phyloP scores from a whole-genome alignment of 2,113 vertebrate species.

The Aphyosemion australe region DNA sequence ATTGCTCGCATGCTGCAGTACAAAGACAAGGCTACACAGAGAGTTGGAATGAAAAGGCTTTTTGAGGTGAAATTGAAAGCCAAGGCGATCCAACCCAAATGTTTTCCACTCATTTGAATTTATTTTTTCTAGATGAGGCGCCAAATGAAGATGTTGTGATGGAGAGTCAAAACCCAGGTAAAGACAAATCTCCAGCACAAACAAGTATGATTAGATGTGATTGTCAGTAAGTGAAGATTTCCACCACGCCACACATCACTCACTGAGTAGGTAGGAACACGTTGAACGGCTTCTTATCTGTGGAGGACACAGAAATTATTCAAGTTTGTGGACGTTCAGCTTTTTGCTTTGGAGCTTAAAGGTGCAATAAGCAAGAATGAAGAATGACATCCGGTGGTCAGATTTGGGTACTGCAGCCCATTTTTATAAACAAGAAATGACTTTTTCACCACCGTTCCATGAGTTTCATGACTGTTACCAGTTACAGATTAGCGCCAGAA shows the following conservation, averaged over 20 bases:
- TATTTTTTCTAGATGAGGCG: conserved; percentile 48
- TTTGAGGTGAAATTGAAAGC: conserved; percentile 71
- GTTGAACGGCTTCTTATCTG: conserved; percentile 32
- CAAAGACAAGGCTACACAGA: conserved; percentile 69
- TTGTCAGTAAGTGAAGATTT: conserved; percentile 24
- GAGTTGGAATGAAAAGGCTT: conserved; percentile 63
- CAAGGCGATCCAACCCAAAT: conserved; percentile 45
- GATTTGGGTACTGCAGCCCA: no score
- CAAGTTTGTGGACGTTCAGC: conserved; percentile 12
- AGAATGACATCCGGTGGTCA: no score
- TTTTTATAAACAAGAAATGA: no score
- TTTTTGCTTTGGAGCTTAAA: conserved; percentile 6
- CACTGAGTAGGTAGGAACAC: conserved; percentile 1
- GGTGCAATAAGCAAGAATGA: no score
- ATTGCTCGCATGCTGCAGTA: conserved; percentile 70
- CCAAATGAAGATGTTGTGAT: conserved; percentile 57
- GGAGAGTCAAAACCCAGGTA: conserved; percentile 73
- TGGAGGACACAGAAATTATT: conserved; percentile 16
- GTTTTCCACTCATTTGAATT: conserved; percentile 42
- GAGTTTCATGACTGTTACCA: no score
- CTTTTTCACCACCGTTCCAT: no score
- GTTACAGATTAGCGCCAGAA: no score
- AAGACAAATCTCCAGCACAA: not conserved
- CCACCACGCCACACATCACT: conserved; percentile 14
- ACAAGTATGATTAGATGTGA: conserved; percentile 14